phyloP scores from a whole-genome alignment of 2,113 vertebrate species.

The Xiphophorus couchianus region DNA sequence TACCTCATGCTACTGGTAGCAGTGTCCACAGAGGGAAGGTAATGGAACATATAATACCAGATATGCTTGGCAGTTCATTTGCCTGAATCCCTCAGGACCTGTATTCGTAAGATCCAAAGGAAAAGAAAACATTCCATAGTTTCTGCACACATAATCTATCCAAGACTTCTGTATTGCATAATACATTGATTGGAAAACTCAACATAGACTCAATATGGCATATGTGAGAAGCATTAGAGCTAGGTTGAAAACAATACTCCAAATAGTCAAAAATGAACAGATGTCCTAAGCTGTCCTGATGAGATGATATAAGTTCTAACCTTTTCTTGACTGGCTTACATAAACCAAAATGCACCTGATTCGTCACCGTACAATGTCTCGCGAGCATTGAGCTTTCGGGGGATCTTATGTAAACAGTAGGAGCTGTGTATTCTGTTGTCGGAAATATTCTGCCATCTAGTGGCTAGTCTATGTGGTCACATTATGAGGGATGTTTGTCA shows the following conservation, averaged over 20 bases:
- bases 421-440: neutral
- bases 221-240: conserved; percentile 24
- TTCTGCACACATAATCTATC: conserved; percentile 20
- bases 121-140: conserved; percentile 34
- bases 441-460: conserved; percentile 55
- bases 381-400: neutral
- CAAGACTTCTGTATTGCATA: conserved; percentile 37
- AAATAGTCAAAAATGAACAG: neutral
- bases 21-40: conserved; percentile 18
- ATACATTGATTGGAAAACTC: conserved; percentile 25
- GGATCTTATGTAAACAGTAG: neutral
- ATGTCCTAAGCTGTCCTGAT: neutral
- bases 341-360: neutral
- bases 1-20: conserved; percentile 1
- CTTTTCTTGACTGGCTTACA: neutral
- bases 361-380: neutral
- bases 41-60: conserved; percentile 11
- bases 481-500: neutral
- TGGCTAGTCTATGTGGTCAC: conserved; percentile 22
- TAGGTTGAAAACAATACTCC: neutral
- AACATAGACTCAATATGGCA: conserved; percentile 1
- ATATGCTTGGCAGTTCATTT: conserved; percentile 50
- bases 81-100: conserved; percentile 17
- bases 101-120: conserved; percentile 32
- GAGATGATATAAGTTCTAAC: neutral